These are phyloP conservation scores for Podotricha telesiphe DNA, from an alignment of 2,888 invertebrate species.

Conservation along the genomic window DNA sequence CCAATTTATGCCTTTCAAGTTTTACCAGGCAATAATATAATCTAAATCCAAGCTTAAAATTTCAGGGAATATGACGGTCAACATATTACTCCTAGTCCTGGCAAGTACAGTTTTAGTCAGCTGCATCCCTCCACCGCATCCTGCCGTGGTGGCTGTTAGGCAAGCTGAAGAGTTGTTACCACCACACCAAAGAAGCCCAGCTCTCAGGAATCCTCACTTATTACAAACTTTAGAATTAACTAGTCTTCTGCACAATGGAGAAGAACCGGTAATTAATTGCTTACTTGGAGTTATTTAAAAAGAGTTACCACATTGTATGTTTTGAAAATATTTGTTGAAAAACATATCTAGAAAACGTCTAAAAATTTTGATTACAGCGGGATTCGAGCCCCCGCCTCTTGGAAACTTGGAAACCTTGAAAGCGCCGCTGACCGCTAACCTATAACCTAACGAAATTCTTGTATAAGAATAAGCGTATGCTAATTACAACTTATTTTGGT, in stretches of 20 bases:
- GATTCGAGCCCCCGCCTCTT: too few species aligned
- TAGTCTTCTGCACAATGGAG: constrained; percentile 85
- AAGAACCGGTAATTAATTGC: constrained; percentile 73
- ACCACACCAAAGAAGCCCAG: constrained; percentile 82
- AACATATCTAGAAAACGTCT: too few species aligned
- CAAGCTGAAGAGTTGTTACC: constrained; percentile 83
- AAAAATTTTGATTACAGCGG: too few species aligned
- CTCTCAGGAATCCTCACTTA: constrained; percentile 83
- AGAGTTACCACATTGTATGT: too few species aligned
- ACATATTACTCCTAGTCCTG: constrained; percentile 58
- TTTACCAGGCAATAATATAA: neutral
- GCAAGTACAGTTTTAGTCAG: constrained; percentile 54
- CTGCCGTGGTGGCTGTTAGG: constrained; percentile 83
- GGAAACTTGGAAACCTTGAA: too few species aligned
- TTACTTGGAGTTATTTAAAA: neutral
- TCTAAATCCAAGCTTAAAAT: neutral
- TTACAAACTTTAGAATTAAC: constrained; percentile 79
- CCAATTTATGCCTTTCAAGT: neutral
- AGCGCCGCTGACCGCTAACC: too few species aligned
- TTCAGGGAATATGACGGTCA: constrained; percentile 44
- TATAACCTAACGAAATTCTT: too few species aligned
- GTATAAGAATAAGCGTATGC: too few species aligned
- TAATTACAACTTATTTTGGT: too few species aligned
- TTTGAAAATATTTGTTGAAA: too few species aligned
- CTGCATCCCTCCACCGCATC: constrained; percentile 78